Base-by-base conservation (phyloP, 2,113 vertebrate genomes). In the Natator depressus region DNA sequence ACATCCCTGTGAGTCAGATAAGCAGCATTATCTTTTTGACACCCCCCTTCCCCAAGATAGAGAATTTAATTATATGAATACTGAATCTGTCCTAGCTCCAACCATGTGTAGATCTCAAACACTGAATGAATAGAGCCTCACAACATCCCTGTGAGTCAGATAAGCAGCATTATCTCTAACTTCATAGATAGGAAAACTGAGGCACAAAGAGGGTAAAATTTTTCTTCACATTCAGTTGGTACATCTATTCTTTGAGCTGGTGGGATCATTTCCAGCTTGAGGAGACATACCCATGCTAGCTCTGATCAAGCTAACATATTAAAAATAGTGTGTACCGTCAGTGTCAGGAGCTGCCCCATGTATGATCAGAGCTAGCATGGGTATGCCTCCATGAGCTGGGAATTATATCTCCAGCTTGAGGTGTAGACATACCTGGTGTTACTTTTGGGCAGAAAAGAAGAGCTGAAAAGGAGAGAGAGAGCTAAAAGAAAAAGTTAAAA, bases 51-150 rank as follows among this genome's bases (percentile, higher is more conserved):
- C 35, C 9, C 55, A 51, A 29, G 72, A 0, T 8, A 50, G 57
- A 89, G 46, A 20, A 62, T 88, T 82, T n/a, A 86, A 27, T 84
- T 20, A 1, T 6, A n/a, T 8, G 46, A 79, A 65, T 16, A 8
- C 38, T 82, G 80, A 81, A n/a, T 53, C 22, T 49, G 27, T 82
- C 53, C 53, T 55, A 38, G 12, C 0, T 1, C 6, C 29, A 86
- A 72, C 3, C 14, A 20, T 24, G 25, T 0, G 1, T 59, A 0
- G 0, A 6, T 80, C 51, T 2, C 2, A 11, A 0, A 88, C 93
- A 85, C 78, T 1, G 0, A 25, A 53, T 50, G 22, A 51, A 49
- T 80, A 54, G 19, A 82, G 31, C 11, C 62, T 85, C 65, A 88
- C 6, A 5, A 20, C 51, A 87, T n/a, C 49, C 38, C 88, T 50